Base-by-base conservation (phyloP, 2,888 invertebrate genomes). In the Deilephila elpenor region DNA sequence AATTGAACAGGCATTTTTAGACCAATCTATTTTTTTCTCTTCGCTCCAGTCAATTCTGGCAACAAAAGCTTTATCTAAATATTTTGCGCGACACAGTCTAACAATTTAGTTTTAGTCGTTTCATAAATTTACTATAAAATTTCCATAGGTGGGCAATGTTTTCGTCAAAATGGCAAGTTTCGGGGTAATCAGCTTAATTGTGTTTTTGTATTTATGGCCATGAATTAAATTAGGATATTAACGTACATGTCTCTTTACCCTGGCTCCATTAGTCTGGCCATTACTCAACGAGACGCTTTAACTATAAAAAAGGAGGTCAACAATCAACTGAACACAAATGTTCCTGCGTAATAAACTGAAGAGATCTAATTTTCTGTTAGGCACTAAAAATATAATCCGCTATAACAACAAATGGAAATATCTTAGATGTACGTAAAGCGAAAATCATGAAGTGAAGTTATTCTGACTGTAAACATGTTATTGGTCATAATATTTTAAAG, bases 341-440 rank as follows among this genome's bases (percentile, higher is more conserved):
- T 44, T n/a, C 19, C 56, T 67, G 32, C 62, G 60, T 72, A 70
- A 72, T 72, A 72, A 74, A 72, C 62, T 51, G n/a, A 60, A 59
- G 20, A 71, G 53, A 74, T 56, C 61, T 70, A 37, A 72, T 71
- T 71, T 74, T 62, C 74, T 59, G 34, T 34, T 53, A 37, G 32
- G 64, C 59, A 74, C 59, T 74, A 70, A 71, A 61, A n/a, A 44
- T 60, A 60, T 72, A 56, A 60, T 67, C 29, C 37, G 62, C 37
- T 37, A 72, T 44, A 72, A 72, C 59, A 62, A 7, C 37, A 29
- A 70, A 70, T 19, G 6, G n/a, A 53, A 70, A 29, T 53, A 59
- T 34, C 71, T 60, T 60, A 11, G 60, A 60, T 29, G 29, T 25
- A 14, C 29, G 25, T 60, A 25, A 60, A 29, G 11, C 17, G 29